Evolutionary conservation across 1,140 invertebrate genomes (phyloP).

Genomic region (Sinella curviseta): DNA sequence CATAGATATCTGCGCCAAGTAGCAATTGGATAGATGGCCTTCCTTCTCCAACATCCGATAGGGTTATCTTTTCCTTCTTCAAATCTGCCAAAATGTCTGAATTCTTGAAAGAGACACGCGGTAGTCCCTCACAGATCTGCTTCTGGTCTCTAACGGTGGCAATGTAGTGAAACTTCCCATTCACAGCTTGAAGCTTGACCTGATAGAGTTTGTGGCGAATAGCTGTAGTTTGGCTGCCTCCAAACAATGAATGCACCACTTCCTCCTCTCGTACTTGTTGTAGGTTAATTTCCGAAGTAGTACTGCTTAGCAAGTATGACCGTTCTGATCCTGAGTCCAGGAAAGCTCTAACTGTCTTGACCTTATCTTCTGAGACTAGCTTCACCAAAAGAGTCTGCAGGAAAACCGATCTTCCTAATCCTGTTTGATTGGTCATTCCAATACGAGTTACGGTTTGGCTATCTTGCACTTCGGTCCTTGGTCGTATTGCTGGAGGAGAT

Average conservation of each 20-base stretch:
- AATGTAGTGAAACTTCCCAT: neutral
- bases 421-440: neutral
- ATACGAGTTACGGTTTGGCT: no score
- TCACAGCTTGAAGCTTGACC: neutral
- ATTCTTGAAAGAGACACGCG: neutral
- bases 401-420: neutral
- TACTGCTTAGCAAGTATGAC: neutral
- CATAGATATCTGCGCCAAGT: neutral
- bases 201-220: neutral
- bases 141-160: neutral
- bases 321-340: neutral
- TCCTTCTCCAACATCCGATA: conserved; percentile 33
- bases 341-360: neutral
- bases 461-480: neutral
- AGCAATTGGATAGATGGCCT: neutral
- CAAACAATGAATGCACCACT: conserved; percentile 11
- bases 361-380: neutral
- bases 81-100: neutral
- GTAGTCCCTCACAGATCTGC: neutral
- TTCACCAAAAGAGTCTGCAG: neutral
- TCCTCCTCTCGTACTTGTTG: neutral
- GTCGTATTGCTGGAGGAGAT: neutral
- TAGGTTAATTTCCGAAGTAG: neutral
- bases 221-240: neutral
- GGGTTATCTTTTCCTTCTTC: conserved; percentile 24